phyloP scores from a whole-genome alignment of 2,888 invertebrate species.

The Lucinisca nassula region DNA sequence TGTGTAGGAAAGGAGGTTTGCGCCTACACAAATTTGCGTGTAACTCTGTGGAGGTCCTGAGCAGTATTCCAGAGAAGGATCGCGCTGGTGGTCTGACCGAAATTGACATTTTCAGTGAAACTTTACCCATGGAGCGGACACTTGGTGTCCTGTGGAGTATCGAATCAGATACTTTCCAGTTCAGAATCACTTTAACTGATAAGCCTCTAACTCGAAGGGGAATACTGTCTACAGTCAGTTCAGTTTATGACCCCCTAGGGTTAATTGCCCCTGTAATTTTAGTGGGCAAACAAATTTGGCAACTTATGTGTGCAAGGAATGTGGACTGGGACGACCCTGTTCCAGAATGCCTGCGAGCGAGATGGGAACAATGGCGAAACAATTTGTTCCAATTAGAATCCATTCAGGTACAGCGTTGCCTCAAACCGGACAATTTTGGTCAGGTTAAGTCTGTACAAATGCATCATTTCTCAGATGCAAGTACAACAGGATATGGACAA shows the following conservation, averaged over 20 bases:
- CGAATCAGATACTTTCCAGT: conserved; percentile 54
- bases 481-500: conserved; percentile 61
- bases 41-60: conserved; percentile 52
- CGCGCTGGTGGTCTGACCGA: conserved; percentile 17
- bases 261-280: conserved; percentile 64
- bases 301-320: conserved; percentile 51
- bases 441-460: neutral
- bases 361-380: conserved; percentile 42
- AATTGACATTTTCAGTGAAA: neutral
- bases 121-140: conserved; percentile 41
- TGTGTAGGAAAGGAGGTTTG: conserved; percentile 46
- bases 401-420: neutral
- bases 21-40: conserved; percentile 56
- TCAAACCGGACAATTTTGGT: neutral
- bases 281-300: conserved; percentile 58
- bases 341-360: conserved; percentile 28
- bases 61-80: conserved; percentile 35
- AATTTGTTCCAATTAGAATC: neutral
- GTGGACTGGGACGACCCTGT: conserved; percentile 66
- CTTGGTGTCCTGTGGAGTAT: conserved; percentile 69
- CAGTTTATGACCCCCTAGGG: conserved; percentile 66
- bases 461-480: conserved; percentile 44
- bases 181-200: conserved; percentile 40
- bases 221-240: conserved; percentile 29
- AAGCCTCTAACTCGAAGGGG: conserved; percentile 47